Evolutionary conservation across 2,113 vertebrate species (phyloP).

Genomic region (Mandrillus leucophaeus): DNA sequence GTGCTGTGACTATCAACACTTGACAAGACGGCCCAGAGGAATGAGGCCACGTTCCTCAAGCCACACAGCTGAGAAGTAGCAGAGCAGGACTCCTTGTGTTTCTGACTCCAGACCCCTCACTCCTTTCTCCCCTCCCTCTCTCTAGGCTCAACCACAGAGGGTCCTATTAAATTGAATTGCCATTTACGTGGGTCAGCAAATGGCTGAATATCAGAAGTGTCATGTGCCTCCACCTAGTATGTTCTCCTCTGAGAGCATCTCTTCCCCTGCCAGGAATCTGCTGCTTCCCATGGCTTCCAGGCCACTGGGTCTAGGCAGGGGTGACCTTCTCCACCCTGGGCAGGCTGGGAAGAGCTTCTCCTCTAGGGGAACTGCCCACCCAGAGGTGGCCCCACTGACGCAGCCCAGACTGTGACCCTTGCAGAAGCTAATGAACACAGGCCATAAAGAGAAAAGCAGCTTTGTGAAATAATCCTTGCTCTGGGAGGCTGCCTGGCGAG

Average conservation of each 20-base stretch:
- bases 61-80: neutral
- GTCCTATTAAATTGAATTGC: neutral
- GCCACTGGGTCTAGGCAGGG: neutral
- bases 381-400: neutral
- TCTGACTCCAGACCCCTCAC: neutral
- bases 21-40: neutral
- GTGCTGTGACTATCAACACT: accelerated
- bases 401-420: neutral
- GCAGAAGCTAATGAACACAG: constrained; percentile 38
- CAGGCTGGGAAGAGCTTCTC: neutral
- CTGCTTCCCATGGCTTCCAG: neutral
- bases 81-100: accelerated
- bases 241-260: neutral
- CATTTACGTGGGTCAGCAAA: neutral
- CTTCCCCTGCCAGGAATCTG: neutral
- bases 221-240: neutral
- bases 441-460: constrained; percentile 37
- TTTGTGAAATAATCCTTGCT: constrained; percentile 42
- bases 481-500: constrained; percentile 35
- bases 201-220: neutral
- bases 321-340: neutral
- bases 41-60: accelerated
- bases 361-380: neutral
- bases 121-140: accelerated
- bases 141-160: too few relatives aligned